Evolutionary conservation across 2,888 invertebrate species (phyloP).

Genomic region (Drosophila greeni): DNA sequence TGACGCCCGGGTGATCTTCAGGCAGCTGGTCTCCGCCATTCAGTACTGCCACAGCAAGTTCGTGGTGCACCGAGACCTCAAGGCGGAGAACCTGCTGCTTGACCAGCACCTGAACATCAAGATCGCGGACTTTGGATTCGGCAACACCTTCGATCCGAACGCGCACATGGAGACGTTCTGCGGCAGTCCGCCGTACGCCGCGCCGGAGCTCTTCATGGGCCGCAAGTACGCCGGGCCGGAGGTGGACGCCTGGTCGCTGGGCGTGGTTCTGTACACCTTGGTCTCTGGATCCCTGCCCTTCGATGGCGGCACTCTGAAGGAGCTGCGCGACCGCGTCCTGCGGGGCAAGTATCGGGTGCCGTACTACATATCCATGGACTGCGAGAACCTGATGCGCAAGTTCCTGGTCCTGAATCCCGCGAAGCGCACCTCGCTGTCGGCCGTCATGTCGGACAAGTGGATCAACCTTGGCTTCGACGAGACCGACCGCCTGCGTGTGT

Average conservation of each 20-base stretch:
- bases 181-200: conserved; percentile 99
- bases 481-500: conserved; percentile 86
- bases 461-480: conserved; percentile 99
- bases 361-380: conserved; percentile 99
- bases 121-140: conserved; percentile 99
- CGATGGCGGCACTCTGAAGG: conserved; percentile 98
- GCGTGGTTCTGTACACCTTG: conserved; percentile 98
- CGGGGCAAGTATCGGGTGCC: conserved; percentile 99
- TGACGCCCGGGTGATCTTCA: conserved; percentile 97
- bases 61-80: conserved; percentile 81
- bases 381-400: conserved; percentile 99
- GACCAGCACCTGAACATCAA: conserved; percentile 99
- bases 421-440: conserved; percentile 94
- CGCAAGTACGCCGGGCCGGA: conserved; percentile 99
- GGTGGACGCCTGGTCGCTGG: conserved; percentile 98
- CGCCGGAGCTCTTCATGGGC: conserved; percentile 99
- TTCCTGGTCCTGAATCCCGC: conserved; percentile 99
- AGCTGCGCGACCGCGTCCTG: conserved; percentile 96
- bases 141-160: conserved; percentile 99
- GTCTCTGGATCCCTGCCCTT: conserved; percentile 99
- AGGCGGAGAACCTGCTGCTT: conserved; percentile 99
- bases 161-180: conserved; percentile 99
- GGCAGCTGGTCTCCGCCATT: conserved; percentile 99
- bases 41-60: conserved; percentile 99
- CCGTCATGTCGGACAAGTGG: conserved; percentile 97